Evolutionary conservation across 2,113 vertebrate genomes (phyloP).

Genomic region (Columbina picui): DNA sequence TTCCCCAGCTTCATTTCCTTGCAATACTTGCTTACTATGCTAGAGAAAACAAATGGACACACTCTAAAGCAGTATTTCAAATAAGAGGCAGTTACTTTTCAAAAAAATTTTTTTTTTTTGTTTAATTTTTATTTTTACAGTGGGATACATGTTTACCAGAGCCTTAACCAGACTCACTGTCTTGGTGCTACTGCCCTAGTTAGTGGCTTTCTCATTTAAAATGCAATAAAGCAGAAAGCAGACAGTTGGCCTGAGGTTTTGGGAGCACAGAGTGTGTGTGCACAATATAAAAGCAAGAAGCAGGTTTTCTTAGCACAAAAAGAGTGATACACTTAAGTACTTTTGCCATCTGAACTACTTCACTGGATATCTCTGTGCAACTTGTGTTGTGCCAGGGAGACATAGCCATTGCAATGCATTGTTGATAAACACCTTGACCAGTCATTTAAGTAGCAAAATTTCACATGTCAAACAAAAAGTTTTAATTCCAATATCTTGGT

Average conservation of each 20-base stretch:
- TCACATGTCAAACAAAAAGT: not conserved
- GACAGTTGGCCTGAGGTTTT: not conserved
- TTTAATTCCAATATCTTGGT: not conserved
- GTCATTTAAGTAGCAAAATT: not conserved
- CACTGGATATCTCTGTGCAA: not conserved
- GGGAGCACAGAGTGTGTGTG: not conserved
- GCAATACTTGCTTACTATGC: not conserved
- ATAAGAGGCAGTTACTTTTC: not conserved
- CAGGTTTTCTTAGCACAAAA: not conserved
- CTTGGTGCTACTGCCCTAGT: not conserved
- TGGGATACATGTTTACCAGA: not conserved
- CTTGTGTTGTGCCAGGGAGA: not conserved
- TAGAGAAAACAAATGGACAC: not conserved
- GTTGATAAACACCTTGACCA: not conserved
- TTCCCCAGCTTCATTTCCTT: not conserved
- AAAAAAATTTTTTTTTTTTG: not conserved
- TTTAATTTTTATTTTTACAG: not conserved
- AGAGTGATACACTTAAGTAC: fast-evolving
- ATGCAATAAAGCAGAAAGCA: not conserved
- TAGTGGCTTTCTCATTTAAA: not conserved
- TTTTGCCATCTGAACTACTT: not conserved
- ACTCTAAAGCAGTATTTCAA: not conserved
- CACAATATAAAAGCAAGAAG: not conserved
- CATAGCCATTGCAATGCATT: not conserved
- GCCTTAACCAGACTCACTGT: not conserved